Conservation (phyloP, 2,113 vertebrate species). For the Syngnathus floridae region DNA sequence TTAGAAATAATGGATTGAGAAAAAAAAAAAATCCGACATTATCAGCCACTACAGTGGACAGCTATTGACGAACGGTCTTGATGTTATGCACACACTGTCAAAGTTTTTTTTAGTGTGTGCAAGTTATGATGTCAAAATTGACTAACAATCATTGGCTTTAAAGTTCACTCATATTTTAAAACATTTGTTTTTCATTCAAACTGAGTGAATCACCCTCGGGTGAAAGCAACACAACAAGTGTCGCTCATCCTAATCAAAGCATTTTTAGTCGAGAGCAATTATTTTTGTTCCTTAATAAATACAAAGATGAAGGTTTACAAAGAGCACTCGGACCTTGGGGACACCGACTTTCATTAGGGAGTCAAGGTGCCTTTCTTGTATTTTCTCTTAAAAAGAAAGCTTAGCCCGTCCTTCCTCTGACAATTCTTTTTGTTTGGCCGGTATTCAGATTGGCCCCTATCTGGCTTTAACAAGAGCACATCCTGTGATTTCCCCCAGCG, state of each 20-base stretch:
- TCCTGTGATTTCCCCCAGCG: slow-evolving; percentile 39
- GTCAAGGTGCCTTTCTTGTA: neutral
- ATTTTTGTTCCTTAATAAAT: neutral
- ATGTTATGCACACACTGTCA: too few species aligned
- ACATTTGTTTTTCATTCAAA: neutral
- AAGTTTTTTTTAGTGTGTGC: too few species aligned
- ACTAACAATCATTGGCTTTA: too few species aligned
- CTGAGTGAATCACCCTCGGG: neutral
- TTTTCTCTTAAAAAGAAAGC: neutral
- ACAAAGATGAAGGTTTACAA: neutral
- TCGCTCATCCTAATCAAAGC: neutral
- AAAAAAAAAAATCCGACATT: neutral
- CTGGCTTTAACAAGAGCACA: slow-evolving; percentile 33
- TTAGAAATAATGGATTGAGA: neutral
- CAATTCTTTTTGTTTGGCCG: slow-evolving; percentile 5
- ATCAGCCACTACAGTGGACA: neutral
- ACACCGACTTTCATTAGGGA: neutral
- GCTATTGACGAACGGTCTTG: too few species aligned
- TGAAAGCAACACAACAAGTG: neutral
- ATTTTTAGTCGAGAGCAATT: neutral
- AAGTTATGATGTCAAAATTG: too few species aligned
- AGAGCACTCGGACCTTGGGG: neutral
- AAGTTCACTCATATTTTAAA: too few species aligned
- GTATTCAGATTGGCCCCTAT: slow-evolving; percentile 1
- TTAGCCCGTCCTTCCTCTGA: slow-evolving; percentile 4